Conservation (phyloP, 2,888 invertebrate species). For the Drosophila limbata region DNA sequence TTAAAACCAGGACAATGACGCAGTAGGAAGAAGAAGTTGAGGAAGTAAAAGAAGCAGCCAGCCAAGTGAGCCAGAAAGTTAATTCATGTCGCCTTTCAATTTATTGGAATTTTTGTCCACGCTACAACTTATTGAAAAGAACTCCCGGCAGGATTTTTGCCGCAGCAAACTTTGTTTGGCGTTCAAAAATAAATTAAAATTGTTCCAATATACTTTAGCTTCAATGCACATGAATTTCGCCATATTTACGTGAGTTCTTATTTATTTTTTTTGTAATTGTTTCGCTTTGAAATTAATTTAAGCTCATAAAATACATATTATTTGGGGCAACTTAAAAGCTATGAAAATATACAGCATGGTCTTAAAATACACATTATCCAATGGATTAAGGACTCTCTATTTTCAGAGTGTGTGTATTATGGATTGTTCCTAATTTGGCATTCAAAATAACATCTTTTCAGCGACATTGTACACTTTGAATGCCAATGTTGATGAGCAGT, state of each 20-base stretch:
- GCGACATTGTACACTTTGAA: conserved; percentile 1
- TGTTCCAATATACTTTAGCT: conserved; percentile 54
- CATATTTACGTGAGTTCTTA: conserved; percentile 27
- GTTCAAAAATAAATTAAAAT: conserved; percentile 69
- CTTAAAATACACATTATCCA: neutral
- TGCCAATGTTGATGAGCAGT: conserved; percentile 4
- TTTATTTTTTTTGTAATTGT: conserved; percentile 12
- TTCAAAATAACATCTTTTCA: neutral
- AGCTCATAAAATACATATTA: neutral
- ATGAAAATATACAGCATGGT: neutral
- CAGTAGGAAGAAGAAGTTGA: conserved; percentile 26
- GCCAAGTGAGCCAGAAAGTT: conserved; percentile 65
- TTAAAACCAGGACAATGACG: conserved; percentile 68
- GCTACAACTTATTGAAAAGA: conserved; percentile 54
- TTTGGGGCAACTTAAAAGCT: neutral
- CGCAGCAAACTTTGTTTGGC: conserved; percentile 38
- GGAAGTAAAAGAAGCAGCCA: conserved; percentile 3
- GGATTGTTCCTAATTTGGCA: neutral
- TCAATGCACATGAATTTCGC: conserved; percentile 31
- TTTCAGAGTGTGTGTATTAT: neutral
- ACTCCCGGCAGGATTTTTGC: conserved; percentile 22
- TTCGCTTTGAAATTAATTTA: conserved; percentile 5
- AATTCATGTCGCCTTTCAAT: conserved; percentile 78
- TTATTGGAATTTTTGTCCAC: conserved; percentile 67
- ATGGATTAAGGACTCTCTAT: neutral